phyloP scores from a whole-genome alignment of 1,140 invertebrate genomes.

The Argopecten irradians region DNA sequence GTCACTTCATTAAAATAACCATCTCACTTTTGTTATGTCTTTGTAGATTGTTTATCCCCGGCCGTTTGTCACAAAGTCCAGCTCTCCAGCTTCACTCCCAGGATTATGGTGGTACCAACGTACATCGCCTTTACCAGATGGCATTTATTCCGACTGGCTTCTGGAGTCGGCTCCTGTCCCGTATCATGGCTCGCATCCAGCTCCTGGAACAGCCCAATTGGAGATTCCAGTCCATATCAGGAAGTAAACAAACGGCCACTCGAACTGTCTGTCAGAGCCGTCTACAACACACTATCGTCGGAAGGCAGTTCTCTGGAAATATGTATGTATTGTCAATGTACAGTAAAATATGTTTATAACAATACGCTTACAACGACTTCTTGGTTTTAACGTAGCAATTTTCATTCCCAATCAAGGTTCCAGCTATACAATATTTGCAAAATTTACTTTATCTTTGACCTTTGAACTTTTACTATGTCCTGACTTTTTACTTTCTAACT shows the following conservation, averaged over 20 bases:
- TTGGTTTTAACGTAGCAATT: too few species aligned
- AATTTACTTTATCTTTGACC: too few species aligned
- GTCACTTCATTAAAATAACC: too few species aligned
- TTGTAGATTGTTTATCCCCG: constrained; percentile 68
- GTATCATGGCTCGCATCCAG: constrained; percentile 59
- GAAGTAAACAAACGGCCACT: not conserved
- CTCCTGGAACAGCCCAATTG: constrained; percentile 33
- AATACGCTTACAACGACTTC: too few species aligned
- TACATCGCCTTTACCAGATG: constrained; percentile 80
- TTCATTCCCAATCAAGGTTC: too few species aligned
- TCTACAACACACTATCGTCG: not conserved
- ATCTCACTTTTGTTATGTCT: too few species aligned
- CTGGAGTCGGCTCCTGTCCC: constrained; percentile 91
- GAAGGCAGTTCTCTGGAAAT: not conserved
- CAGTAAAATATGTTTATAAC: too few species aligned
- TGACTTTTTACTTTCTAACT: too few species aligned
- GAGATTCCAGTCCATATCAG: not conserved
- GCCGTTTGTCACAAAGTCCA: constrained; percentile 56
- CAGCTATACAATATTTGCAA: too few species aligned
- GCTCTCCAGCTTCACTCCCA: constrained; percentile 48
- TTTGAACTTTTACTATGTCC: too few species aligned
- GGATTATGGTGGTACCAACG: constrained; percentile 34
- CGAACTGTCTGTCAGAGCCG: constrained; percentile 5
- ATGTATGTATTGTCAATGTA: not conserved
- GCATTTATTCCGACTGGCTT: constrained; percentile 98